These are phyloP conservation scores for Oreortyx pictus DNA, from an alignment of 2,797 vertebrate genomes.

Conservation along the genomic window DNA sequence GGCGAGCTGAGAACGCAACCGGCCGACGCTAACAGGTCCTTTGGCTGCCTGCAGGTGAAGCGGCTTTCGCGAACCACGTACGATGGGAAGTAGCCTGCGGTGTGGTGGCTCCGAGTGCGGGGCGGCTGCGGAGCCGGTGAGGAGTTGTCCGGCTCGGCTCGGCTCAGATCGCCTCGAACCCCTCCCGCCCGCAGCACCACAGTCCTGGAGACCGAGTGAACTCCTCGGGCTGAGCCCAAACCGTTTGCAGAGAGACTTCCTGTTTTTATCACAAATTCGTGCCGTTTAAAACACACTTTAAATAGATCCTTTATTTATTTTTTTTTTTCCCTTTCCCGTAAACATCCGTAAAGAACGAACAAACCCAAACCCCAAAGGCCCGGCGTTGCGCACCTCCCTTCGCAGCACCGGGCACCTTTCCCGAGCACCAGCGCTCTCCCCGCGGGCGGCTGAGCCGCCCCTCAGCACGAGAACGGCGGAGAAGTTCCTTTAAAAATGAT, in stretches of 20 bases:
- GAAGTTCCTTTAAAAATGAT: not conserved
- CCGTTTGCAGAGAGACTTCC: not conserved
- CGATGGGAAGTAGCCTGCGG: not conserved
- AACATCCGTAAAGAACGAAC: not conserved
- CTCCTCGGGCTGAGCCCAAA: not conserved
- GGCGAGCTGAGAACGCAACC: not conserved
- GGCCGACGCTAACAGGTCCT: not conserved
- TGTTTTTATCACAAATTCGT: not conserved
- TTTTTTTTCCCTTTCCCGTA: not conserved
- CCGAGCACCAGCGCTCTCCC: not conserved
- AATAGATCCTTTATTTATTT: not conserved
- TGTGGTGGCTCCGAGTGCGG: not conserved
- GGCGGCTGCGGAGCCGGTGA: not conserved
- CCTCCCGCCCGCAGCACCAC: not conserved
- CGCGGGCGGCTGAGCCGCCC: not conserved
- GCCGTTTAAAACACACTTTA: not conserved
- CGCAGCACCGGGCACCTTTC: not conserved
- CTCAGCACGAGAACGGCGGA: not conserved
- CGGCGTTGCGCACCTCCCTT: not conserved
- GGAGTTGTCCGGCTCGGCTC: not conserved
- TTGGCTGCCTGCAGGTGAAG: not conserved
- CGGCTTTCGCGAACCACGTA: not conserved
- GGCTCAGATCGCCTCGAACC: not conserved
- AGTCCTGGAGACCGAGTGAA: not conserved
- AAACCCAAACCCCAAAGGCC: not conserved